Conservation (phyloP, 2,113 vertebrate species). For the Triplophysa siluroides region DNA sequence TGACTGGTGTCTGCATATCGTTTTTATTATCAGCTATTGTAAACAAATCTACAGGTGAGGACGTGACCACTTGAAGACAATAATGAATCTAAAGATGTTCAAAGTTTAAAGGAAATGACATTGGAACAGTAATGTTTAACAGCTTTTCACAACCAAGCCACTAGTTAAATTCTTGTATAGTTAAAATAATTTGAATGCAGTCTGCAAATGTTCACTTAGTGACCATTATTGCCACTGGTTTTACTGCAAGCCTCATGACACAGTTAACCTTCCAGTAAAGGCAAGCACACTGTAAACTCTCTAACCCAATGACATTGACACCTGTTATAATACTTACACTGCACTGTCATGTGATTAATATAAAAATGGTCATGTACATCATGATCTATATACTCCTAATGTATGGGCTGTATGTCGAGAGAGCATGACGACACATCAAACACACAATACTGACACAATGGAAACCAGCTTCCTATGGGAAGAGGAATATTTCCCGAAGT, state of each 20-base stretch:
- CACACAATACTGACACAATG: not conserved
- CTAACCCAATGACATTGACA: not conserved
- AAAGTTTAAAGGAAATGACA: constrained; percentile 20
- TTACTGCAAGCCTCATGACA: not conserved
- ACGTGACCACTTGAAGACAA: not conserved
- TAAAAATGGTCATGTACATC: not conserved
- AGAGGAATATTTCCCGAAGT: not conserved
- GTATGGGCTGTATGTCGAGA: not conserved
- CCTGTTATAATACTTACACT: not conserved
- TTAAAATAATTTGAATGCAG: not conserved
- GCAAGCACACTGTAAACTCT: not conserved
- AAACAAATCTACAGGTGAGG: not conserved
- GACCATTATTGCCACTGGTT: not conserved
- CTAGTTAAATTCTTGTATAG: not conserved
- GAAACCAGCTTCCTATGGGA: not conserved
- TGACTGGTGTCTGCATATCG: too few relatives aligned
- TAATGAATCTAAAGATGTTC: not conserved
- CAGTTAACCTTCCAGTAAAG: not conserved
- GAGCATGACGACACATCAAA: too few relatives aligned
- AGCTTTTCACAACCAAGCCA: not conserved
- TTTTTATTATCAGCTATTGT: too few relatives aligned
- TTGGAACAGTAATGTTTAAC: constrained; percentile 16
- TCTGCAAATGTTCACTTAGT: not conserved
- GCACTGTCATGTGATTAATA: too few relatives aligned
- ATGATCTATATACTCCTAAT: not conserved